Conservation (phyloP, 2,888 invertebrate genomes). For the Kuschelorhynchus macadamiae region DNA sequence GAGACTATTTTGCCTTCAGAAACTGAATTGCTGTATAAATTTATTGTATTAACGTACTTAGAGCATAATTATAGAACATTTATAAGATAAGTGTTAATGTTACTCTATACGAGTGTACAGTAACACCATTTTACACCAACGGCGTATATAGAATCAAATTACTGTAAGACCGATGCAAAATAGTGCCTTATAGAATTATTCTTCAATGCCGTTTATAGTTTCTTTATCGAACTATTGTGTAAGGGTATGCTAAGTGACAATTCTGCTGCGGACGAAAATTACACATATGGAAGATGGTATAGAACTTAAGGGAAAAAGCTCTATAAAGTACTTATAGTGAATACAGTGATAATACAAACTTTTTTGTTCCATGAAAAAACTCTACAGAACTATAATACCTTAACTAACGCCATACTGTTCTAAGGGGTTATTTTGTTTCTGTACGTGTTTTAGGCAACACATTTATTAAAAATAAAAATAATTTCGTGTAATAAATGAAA, state of each 20-base stretch:
- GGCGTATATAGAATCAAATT: too few relatives aligned
- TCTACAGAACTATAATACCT: neutral
- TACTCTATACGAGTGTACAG: neutral
- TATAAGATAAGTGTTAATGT: neutral
- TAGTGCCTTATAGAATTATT: slow-evolving; percentile 3
- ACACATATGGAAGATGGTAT: too few relatives aligned
- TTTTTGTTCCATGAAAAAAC: neutral
- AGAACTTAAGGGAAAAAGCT: too few relatives aligned
- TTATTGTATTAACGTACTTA: slow-evolving; percentile 13
- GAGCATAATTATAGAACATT: neutral
- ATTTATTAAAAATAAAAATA: neutral
- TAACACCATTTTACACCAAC: too few relatives aligned
- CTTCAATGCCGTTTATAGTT: neutral
- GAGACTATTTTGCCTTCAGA: slow-evolving; percentile 33
- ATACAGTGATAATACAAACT: neutral
- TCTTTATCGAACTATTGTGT: too few relatives aligned
- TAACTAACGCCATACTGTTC: neutral
- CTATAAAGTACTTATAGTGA: too few relatives aligned
- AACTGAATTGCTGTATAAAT: slow-evolving; percentile 32
- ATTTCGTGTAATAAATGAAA: too few relatives aligned
- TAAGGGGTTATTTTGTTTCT: neutral
- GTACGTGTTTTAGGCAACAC: neutral
- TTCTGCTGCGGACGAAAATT: too few relatives aligned
- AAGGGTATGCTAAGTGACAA: too few relatives aligned
- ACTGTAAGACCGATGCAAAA: neutral